phyloP scores from a whole-genome alignment of 2,797 vertebrate genomes.

The Rhynchonycteris naso region DNA sequence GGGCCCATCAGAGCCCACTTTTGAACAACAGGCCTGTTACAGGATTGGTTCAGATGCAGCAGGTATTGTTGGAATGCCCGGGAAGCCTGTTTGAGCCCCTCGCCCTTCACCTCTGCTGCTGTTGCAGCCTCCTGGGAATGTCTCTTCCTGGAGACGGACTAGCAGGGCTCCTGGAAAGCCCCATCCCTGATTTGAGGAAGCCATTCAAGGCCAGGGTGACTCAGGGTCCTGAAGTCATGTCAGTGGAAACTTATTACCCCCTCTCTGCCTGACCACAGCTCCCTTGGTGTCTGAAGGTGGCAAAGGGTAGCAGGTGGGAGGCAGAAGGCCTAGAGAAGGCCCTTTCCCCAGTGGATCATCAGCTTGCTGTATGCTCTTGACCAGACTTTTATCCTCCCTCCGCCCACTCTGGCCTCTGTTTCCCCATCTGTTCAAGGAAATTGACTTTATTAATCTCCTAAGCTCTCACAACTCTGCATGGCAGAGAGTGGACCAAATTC shows the following conservation, averaged over 20 bases:
- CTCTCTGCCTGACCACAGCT: constrained; percentile 26
- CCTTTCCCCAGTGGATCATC: neutral
- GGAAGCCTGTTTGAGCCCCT: neutral
- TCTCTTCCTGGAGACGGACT: constrained; percentile 34
- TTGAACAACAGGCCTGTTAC: neutral
- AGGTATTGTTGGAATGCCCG: neutral
- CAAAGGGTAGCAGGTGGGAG: neutral
- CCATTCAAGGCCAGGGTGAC: constrained; percentile 56
- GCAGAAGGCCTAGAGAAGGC: neutral
- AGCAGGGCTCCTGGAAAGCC: constrained; percentile 46
- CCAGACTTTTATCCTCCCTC: neutral
- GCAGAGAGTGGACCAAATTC: constrained; percentile 10
- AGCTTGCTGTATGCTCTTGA: neutral
- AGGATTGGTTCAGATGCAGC: neutral
- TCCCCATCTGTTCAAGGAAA: constrained; percentile 58
- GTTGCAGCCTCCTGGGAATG: constrained; percentile 16
- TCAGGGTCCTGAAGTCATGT: constrained; percentile 57
- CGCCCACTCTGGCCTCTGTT: constrained; percentile 46
- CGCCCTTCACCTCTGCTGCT: neutral
- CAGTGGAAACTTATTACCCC: constrained; percentile 3
- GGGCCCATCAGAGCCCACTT: neutral
- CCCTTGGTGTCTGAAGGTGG: constrained; percentile 32
- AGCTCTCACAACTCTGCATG: constrained; percentile 40
- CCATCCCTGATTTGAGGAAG: constrained; percentile 2
- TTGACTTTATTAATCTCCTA: neutral